Evolutionary conservation across 2,888 invertebrate species (phyloP).

Genomic region (Leptodirus hochenwartii): DNA sequence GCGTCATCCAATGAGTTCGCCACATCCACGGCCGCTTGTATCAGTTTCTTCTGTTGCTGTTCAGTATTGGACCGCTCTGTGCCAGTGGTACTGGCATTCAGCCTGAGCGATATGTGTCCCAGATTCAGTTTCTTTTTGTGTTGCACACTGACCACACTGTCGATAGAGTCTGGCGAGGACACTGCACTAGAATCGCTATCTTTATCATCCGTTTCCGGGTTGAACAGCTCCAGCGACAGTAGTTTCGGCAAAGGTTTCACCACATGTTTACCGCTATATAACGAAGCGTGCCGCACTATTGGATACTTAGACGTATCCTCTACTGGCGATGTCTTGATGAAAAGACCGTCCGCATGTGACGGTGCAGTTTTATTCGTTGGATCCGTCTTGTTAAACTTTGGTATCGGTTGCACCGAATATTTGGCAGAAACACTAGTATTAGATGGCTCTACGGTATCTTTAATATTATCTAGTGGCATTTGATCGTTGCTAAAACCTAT

Average conservation of each 20-base stretch:
- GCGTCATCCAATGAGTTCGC: conserved; percentile 49
- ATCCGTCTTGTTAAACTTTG: conserved; percentile 22
- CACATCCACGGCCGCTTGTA: conserved; percentile 47
- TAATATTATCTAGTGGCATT: conserved; percentile 18
- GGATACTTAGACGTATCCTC: conserved; percentile 40
- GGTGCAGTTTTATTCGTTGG: conserved; percentile 10
- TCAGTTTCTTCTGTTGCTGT: conserved; percentile 8
- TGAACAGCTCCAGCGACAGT: conserved; percentile 66
- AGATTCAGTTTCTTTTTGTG: conserved; percentile 6
- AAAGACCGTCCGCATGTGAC: conserved; percentile 9
- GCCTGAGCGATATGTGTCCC: neutral
- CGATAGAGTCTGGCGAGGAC: conserved; percentile 73
- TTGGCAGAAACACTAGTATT: conserved; percentile 18
- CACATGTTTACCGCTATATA: conserved; percentile 34
- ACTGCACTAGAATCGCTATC: conserved; percentile 80
- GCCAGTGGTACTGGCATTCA: neutral
- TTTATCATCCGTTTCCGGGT: conserved; percentile 79
- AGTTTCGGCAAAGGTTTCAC: conserved; percentile 55
- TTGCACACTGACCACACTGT: conserved; percentile 46
- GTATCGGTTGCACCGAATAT: conserved; percentile 25
- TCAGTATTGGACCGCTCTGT: neutral
- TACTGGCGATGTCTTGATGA: conserved; percentile 20
- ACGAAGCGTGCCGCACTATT: conserved; percentile 48
- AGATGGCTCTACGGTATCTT: conserved; percentile 8
- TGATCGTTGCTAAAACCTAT: conserved; percentile 24